Evolutionary conservation across 2,888 invertebrate species (phyloP).

Genomic region (Encarsia formosa): DNA sequence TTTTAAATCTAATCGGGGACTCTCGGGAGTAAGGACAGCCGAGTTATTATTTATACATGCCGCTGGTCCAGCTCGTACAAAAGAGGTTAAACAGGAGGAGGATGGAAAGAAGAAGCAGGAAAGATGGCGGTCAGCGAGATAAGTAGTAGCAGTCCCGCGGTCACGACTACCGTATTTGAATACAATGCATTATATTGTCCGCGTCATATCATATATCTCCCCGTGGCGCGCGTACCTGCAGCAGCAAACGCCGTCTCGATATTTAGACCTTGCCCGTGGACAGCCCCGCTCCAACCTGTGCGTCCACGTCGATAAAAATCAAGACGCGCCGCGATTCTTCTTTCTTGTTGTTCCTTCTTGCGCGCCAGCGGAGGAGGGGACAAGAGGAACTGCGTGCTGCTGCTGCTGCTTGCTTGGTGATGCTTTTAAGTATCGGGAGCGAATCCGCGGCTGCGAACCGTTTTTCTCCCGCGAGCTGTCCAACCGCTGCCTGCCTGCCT

Average conservation of each 20-base stretch:
- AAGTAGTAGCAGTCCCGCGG: constrained; percentile 42
- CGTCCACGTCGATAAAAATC: constrained; percentile 34
- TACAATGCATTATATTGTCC: constrained; percentile 53
- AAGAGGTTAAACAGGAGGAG: too few relatives aligned
- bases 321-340: too few relatives aligned
- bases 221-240: too few relatives aligned
- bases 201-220: constrained; percentile 52
- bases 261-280: constrained; percentile 45
- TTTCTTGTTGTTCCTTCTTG: too few relatives aligned
- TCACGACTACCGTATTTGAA: constrained; percentile 52
- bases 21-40: too few relatives aligned
- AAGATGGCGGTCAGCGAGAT: constrained; percentile 20
- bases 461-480: too few relatives aligned
- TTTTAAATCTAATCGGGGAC: too few relatives aligned
- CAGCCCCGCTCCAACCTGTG: constrained; percentile 29
- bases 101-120: not conserved
- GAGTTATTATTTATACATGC: too few relatives aligned
- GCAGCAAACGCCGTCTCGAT: constrained; percentile 52
- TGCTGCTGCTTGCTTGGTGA: constrained; percentile 33
- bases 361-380: constrained; percentile 11
- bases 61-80: too few relatives aligned
- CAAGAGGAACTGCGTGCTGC: constrained; percentile 30
- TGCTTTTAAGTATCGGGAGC: constrained; percentile 19
- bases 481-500: too few relatives aligned
- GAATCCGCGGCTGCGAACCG: too few relatives aligned